phyloP scores from a whole-genome alignment of 2,888 invertebrate genomes.

The Melanargia galathea region DNA sequence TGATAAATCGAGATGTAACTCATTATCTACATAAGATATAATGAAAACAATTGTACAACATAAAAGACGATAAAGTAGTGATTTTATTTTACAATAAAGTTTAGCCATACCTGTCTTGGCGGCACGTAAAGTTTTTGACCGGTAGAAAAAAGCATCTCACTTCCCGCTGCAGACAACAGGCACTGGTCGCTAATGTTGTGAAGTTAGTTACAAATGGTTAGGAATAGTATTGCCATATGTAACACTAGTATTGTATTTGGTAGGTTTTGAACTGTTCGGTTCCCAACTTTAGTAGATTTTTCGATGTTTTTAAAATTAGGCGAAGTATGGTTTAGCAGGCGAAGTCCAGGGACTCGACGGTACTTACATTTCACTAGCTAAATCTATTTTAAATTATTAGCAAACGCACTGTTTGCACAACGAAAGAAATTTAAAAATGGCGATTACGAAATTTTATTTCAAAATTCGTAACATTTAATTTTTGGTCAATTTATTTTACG shows the following conservation, averaged over 20 bases:
- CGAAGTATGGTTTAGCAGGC: constrained; percentile 1
- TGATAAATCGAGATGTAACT: not conserved
- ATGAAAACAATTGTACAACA: not conserved
- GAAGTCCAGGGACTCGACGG: not conserved
- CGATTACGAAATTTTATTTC: too few species aligned
- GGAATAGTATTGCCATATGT: not conserved
- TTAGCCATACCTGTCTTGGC: not conserved
- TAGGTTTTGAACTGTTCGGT: not conserved
- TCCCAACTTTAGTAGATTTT: not conserved
- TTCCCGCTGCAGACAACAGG: not conserved
- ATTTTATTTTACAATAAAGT: constrained; percentile 4
- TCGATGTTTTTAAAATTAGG: not conserved
- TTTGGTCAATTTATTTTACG: too few species aligned
- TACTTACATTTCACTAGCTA: too few species aligned
- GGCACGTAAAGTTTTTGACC: not conserved
- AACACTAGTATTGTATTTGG: not conserved
- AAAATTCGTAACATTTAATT: too few species aligned
- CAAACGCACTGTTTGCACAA: too few species aligned
- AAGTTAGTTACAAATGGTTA: not conserved
- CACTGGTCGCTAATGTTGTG: not conserved
- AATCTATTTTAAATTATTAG: too few species aligned
- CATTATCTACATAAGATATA: not conserved
- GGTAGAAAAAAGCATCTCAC: not conserved
- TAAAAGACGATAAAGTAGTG: not conserved
- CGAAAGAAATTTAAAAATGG: too few species aligned